A percentile compares a stretch with the other conserved stretches of the same genome.
Evolutionary conservation across 2,113 vertebrate species (phyloP).

Genomic region (Corythoichthys haematopterus): DNA sequence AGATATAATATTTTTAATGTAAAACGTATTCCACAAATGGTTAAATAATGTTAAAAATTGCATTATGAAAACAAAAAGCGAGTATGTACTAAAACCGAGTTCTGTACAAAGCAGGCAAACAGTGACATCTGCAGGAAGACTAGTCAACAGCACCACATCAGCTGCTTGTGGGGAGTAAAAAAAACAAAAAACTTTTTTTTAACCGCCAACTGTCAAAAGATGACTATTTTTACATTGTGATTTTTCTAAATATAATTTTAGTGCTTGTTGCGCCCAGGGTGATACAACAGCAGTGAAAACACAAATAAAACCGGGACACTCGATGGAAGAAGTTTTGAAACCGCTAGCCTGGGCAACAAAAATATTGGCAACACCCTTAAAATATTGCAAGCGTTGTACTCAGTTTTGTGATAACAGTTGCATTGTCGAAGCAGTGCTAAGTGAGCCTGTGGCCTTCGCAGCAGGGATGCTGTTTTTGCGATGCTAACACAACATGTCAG

Average conservation of each 20-base stretch:
- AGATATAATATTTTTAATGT: background rate
- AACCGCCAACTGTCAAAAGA: background rate
- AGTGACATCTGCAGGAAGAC: slow-evolving; percentile 56
- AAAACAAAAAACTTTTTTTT: background rate
- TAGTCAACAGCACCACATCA: slow-evolving; percentile 25
- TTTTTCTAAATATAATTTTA: background rate
- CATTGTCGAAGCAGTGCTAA: background rate
- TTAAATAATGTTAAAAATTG: background rate
- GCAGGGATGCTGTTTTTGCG: background rate
- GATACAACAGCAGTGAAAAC: too few species aligned
- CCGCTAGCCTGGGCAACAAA: background rate
- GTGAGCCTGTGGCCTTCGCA: background rate
- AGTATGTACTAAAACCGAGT: too few species aligned
- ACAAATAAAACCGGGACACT: too few species aligned
- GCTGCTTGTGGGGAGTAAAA: background rate
- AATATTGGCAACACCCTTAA: too few species aligned
- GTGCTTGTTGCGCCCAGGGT: too few species aligned
- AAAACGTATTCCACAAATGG: background rate
- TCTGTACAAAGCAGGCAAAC: slow-evolving; percentile 36
- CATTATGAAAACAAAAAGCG: background rate
- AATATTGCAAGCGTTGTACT: background rate
- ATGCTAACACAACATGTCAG: slow-evolving; percentile 1
- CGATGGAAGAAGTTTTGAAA: too few species aligned
- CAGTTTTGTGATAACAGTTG: background rate
- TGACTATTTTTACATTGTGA: background rate